These are phyloP conservation scores for Nemotelus pantherinus DNA, from an alignment of 2,888 invertebrate genomes.

Conservation along the genomic window DNA sequence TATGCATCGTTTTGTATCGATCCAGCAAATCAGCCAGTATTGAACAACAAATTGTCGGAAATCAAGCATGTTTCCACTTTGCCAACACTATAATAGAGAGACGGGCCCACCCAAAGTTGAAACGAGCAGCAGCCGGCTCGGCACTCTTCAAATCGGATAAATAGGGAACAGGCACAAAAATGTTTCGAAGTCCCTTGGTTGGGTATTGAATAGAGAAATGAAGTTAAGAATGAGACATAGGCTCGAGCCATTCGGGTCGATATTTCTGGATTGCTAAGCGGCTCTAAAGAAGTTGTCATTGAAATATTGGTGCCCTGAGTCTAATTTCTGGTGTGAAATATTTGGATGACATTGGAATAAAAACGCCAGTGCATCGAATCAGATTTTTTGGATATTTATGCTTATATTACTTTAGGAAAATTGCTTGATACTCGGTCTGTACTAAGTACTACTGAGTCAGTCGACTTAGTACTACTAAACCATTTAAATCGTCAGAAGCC, in stretches of 20 bases:
- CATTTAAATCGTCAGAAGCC: too few species aligned
- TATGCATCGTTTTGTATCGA: conserved; percentile 2
- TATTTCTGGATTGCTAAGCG: background rate
- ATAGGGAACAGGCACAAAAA: conserved; percentile 22
- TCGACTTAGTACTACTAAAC: too few species aligned
- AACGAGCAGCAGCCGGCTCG: conserved; percentile 23
- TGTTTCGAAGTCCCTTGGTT: background rate
- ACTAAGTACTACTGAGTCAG: too few species aligned
- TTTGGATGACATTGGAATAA: conserved; percentile 27
- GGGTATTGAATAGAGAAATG: conserved; percentile 24
- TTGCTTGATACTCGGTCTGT: too few species aligned
- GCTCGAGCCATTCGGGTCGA: conserved; percentile 36
- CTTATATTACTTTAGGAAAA: too few species aligned
- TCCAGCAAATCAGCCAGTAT: conserved; percentile 39
- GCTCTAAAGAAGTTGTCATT: conserved; percentile 13
- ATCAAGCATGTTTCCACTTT: conserved; percentile 46
- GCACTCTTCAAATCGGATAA: conserved; percentile 1
- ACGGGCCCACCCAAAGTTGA: conserved; percentile 36
- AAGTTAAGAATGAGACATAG: background rate
- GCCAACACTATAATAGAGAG: conserved; percentile 17
- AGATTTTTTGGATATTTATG: background rate
- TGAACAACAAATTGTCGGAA: conserved; percentile 45
- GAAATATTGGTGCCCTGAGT: conserved; percentile 22
- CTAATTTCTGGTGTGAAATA: background rate
- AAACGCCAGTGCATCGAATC: conserved; percentile 39